Evolutionary conservation across 35 echinoderm and acorn worm genomes (phyloP).

Genomic region (Apostichopus parvimensis): DNA sequence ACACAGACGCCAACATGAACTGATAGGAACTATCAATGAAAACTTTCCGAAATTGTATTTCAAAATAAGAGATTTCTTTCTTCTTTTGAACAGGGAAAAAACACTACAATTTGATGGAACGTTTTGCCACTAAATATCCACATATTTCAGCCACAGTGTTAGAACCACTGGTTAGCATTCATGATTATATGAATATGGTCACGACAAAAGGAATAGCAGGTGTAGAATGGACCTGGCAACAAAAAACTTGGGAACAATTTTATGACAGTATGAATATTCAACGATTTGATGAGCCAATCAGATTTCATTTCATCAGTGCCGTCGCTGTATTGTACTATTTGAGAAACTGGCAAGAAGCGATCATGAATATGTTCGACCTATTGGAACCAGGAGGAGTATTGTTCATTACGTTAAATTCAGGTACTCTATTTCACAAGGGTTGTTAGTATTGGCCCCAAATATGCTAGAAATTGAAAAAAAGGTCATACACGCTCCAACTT

Average conservation of each 20-base stretch:
- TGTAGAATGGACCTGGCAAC: not conserved
- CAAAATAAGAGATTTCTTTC: not conserved
- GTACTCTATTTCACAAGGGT: not conserved
- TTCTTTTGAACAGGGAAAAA: not conserved
- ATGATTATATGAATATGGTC: not conserved
- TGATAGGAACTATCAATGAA: not conserved
- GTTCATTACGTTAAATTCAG: not conserved
- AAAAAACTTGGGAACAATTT: not conserved
- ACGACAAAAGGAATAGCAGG: not conserved
- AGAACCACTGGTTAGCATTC: not conserved
- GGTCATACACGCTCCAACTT: too few relatives aligned
- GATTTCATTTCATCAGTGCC: conserved; percentile 19
- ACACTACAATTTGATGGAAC: not conserved
- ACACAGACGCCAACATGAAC: too few relatives aligned
- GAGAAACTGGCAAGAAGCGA: not conserved
- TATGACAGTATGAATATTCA: not conserved
- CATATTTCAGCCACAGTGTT: not conserved
- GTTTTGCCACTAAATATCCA: not conserved
- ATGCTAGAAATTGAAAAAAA: too few relatives aligned
- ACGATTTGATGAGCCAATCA: not conserved
- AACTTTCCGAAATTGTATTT: not conserved
- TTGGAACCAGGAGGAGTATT: not conserved
- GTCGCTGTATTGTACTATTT: conserved; percentile 1
- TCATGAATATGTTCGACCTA: not conserved
- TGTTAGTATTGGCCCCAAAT: too few relatives aligned